These are phyloP conservation scores for Leucania comma DNA, from an alignment of 2,888 invertebrate genomes.

Conservation along the genomic window DNA sequence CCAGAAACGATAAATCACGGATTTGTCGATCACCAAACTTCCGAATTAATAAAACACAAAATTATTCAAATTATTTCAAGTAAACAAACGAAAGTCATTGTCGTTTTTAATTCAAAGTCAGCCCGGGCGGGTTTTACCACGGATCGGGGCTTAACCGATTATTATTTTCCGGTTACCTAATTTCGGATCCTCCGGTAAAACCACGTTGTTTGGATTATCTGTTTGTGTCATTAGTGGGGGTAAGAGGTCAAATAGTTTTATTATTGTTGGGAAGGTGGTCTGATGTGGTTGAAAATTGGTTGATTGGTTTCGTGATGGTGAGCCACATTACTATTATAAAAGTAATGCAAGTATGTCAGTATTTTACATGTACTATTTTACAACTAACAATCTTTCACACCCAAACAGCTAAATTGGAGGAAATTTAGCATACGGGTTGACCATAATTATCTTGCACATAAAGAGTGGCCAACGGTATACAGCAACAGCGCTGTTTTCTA, in stretches of 20 bases:
- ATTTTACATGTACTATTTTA: no score
- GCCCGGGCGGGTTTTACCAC: slow-evolving; percentile 41
- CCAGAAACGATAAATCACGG: slow-evolving; percentile 39
- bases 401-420: no score
- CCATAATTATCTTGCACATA: no score
- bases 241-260: slow-evolving; percentile 36
- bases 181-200: slow-evolving; percentile 51
- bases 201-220: slow-evolving; percentile 57
- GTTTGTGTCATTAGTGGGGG: slow-evolving; percentile 52
- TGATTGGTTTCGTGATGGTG: background rate
- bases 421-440: no score
- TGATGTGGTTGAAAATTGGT: background rate
- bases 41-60: slow-evolving; percentile 45
- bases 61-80: slow-evolving; percentile 46
- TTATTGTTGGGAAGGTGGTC: slow-evolving; percentile 6
- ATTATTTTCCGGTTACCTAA: slow-evolving; percentile 64
- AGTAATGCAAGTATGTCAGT: no score
- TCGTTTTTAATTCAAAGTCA: slow-evolving; percentile 50
- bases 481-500: no score
- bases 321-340: no score
- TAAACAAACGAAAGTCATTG: slow-evolving; percentile 53
- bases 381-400: no score
- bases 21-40: slow-evolving; percentile 38
- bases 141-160: slow-evolving; percentile 57
- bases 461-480: no score